phyloP scores from a whole-genome alignment of 1,140 invertebrate species.

The Megalonaias nervosa region DNA sequence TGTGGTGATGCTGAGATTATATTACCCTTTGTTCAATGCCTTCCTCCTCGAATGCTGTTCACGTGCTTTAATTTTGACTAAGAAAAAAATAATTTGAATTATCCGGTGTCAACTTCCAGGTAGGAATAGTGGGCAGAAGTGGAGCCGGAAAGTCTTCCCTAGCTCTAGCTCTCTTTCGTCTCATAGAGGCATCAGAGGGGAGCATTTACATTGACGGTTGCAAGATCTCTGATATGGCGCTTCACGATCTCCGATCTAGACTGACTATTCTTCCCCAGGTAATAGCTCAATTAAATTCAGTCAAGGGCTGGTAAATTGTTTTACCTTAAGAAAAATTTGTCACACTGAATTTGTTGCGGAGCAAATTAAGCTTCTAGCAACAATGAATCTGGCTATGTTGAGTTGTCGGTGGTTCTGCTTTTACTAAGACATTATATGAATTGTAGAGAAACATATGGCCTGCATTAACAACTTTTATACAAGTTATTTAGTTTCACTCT shows the following conservation, averaged over 20 bases:
- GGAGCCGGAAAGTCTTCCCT: slow-evolving; percentile 75
- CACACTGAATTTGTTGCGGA: background rate
- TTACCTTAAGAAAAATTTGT: background rate
- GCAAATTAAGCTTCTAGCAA: background rate
- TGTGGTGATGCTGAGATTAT: no score
- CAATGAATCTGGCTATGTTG: background rate
- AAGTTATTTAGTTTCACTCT: no score
- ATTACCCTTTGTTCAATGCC: no score
- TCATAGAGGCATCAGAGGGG: slow-evolving; percentile 79
- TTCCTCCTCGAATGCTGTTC: no score
- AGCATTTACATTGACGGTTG: slow-evolving; percentile 90
- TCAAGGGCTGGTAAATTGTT: background rate
- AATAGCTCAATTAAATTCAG: background rate
- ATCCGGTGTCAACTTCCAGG: slow-evolving; percentile 67
- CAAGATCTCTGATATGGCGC: slow-evolving; percentile 69
- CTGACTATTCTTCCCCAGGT: slow-evolving; percentile 92
- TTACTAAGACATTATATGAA: no score
- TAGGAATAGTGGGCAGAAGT: slow-evolving; percentile 75
- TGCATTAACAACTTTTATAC: no score
- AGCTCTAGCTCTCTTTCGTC: slow-evolving; percentile 72
- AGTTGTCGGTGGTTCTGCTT: no score
- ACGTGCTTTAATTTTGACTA: background rate
- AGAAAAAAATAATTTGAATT: no score
- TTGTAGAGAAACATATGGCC: no score
- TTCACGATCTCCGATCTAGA: slow-evolving; percentile 81